Base-by-base conservation (phyloP, 2,888 invertebrate genomes). In the Euphydryas editha region DNA sequence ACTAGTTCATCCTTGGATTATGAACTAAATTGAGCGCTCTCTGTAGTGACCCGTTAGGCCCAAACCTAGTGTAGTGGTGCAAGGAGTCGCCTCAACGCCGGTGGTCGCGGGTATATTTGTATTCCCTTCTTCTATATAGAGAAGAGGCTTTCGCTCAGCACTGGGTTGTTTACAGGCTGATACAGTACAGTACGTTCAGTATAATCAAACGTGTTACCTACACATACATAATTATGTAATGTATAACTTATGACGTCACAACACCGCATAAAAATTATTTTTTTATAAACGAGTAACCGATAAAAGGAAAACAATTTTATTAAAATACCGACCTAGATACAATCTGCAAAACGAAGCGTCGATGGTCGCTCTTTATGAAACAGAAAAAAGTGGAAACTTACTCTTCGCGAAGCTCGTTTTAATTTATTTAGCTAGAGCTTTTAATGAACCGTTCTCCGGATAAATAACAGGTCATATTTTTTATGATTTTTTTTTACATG, bases 391-490 rank as follows among this genome's bases (percentile, higher is more conserved):
- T 51, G 21, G 21, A 54, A 24, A 47, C 21, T 39, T 44, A 21
- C 36, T 55, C 56, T 47, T 57, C 17, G 15, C 21, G 15, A 47
- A 56, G 24, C 24, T 21, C 37, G 21, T 57, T 62, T 62, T 62
- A 62, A 57, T 21, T 46, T 62, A 57, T 56, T 62, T 62, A 56
- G 62, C 37, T 60, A 21, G 55, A 56, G 44, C 55, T 20, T 46
- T 62, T 51, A 62, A 62, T 62, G 36, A 55, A 62, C 49, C 24
- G 49, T 21, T 51, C 21, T 55, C 30, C 55, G 36, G 20, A 24
- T 62, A 30, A 46, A 36, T 56, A 56, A 55, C 55, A 54, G n/a
- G 42, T 54, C 18, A 55, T 61, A 55, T 44, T 20, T 54, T 11
- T 15, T 39, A 20, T 15, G 15, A 37, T 20, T 49, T 49, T 17